A percentile compares a stretch with the other conserved stretches of the same genome.
phyloP scores from a whole-genome alignment of 30 jellyfish, hydroid and myxozoan genomes.

The Hydractinia echinata region DNA sequence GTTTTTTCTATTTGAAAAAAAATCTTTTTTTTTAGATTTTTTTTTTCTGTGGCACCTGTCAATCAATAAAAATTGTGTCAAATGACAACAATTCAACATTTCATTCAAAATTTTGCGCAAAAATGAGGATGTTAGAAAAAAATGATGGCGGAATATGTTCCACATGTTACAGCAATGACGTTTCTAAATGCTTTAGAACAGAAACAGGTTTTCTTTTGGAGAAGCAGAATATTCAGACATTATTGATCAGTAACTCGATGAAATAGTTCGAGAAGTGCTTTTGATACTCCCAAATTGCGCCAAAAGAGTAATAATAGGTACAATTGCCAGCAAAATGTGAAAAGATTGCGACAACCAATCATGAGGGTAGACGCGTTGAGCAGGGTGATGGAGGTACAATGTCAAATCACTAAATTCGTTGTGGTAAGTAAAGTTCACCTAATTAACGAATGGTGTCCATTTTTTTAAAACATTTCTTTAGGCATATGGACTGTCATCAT shows the following conservation, averaged over 20 bases:
- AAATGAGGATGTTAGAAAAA: neutral
- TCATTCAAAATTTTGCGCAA: slow-evolving; percentile 4
- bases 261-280: neutral
- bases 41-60: neutral
- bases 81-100: no score
- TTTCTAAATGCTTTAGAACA: no score
- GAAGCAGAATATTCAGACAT: neutral
- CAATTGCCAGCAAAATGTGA: neutral
- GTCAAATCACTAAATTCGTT: neutral
- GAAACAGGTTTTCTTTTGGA: no score
- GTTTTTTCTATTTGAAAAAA: no score
- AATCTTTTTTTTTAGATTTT: no score
- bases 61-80: neutral
- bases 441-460: no score
- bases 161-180: no score
- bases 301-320: neutral
- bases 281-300: neutral
- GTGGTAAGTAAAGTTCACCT: slow-evolving; percentile 21
- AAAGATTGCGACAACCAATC: neutral
- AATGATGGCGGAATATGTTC: no score
- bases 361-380: no score
- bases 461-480: no score
- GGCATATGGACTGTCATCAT: no score
- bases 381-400: neutral
- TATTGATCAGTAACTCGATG: neutral